A percentile compares a stretch with the other conserved stretches of the same genome.
phyloP scores from a whole-genome alignment of 2,113 vertebrate genomes.

The Ramphastos sulfuratus region DNA sequence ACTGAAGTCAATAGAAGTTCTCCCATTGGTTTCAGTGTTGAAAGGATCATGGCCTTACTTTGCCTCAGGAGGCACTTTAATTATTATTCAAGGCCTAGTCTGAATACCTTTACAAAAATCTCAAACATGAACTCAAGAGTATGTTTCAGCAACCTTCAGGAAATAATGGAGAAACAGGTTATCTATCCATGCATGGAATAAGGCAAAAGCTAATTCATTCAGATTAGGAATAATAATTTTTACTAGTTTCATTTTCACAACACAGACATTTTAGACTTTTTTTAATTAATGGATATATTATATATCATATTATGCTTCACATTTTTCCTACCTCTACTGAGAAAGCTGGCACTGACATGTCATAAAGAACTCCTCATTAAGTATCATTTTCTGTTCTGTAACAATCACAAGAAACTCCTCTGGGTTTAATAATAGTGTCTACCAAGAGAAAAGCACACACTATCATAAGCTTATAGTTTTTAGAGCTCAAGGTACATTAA shows the following conservation, averaged over 20 bases:
- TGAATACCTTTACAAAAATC: conserved; percentile 70
- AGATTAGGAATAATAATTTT: conserved; percentile 76
- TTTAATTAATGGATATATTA: conserved; percentile 77
- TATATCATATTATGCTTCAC: conserved; percentile 75
- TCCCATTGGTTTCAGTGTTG: conserved; percentile 57
- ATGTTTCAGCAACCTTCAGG: conserved; percentile 72
- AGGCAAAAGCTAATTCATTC: conserved; percentile 88
- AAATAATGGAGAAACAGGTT: conserved; percentile 82
- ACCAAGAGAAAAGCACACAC: conserved; percentile 65
- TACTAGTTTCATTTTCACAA: conserved; percentile 82
- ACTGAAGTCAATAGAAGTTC: conserved; percentile 48
- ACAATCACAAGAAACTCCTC: conserved; percentile 57
- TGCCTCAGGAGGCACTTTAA: conserved; percentile 64
- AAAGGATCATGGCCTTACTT: conserved; percentile 48
- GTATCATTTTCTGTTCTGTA: conserved; percentile 65
- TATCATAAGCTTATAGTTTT: conserved; percentile 70
- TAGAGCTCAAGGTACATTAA: conserved; percentile 75
- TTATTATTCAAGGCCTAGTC: conserved; percentile 66
- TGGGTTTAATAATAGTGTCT: conserved; percentile 65
- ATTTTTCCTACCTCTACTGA: conserved; percentile 81
- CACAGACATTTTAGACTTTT: conserved; percentile 82
- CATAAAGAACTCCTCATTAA: conserved; percentile 70
- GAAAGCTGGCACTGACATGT: conserved; percentile 76
- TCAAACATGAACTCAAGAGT: conserved; percentile 71
- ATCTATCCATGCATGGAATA: conserved; percentile 92